phyloP scores from a whole-genome alignment of 2,797 vertebrate species.

The Pseudochirops cupreus region DNA sequence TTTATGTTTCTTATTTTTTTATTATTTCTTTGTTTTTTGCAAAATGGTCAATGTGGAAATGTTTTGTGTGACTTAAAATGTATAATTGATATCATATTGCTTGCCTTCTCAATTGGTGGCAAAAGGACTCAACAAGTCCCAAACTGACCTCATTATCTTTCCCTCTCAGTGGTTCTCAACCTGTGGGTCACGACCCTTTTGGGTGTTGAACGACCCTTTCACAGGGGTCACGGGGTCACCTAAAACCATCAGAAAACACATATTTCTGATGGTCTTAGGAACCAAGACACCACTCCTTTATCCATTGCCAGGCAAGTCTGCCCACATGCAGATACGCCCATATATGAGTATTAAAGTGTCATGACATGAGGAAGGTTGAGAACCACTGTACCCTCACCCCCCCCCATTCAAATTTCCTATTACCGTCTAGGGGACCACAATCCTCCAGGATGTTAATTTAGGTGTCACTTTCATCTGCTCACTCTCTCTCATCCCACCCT shows the following conservation, averaged over 20 bases:
- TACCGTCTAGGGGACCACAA: not conserved
- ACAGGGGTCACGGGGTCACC: too few species aligned
- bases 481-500: not conserved
- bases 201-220: too few species aligned
- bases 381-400: too few species aligned
- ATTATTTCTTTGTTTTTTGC: not conserved
- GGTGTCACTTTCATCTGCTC: not conserved
- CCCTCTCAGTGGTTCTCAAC: not conserved
- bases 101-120: not conserved
- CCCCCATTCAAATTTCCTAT: not conserved
- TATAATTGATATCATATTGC: not conserved
- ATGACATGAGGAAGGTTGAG: too few species aligned
- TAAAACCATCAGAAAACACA: too few species aligned
- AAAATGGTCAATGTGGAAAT: not conserved
- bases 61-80: not conserved
- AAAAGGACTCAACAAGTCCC: not conserved
- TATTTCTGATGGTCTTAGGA: too few species aligned
- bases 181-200: too few species aligned
- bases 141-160: not conserved
- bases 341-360: too few species aligned
- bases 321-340: too few species aligned
- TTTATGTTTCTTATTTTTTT: not conserved
- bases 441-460: not conserved
- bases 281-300: too few species aligned
- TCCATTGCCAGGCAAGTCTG: too few species aligned